Conservation (phyloP, 2,888 invertebrate genomes). For the Trilocha varians region DNA sequence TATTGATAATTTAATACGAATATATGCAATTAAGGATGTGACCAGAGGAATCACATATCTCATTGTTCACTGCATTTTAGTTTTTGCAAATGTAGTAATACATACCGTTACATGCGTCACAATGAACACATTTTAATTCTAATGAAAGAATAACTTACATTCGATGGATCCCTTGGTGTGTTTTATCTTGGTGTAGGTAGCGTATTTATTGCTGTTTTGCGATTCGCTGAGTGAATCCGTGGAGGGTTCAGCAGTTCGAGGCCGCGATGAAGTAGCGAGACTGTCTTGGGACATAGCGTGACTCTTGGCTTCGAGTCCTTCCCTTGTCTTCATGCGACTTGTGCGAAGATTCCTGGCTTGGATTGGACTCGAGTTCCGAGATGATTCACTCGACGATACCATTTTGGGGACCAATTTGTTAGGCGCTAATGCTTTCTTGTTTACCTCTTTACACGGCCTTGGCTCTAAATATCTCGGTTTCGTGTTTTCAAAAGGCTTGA, state of each 20-base stretch:
- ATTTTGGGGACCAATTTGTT: conserved; percentile 58
- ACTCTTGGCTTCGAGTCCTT: conserved; percentile 33
- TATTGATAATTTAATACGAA: too few relatives aligned
- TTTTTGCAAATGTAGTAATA: too few relatives aligned
- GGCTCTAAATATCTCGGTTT: conserved; percentile 79
- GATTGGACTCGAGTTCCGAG: conserved; percentile 79
- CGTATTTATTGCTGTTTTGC: conserved; percentile 48
- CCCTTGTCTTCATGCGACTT: conserved; percentile 37
- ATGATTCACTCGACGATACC: conserved; percentile 77
- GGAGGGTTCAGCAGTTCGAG: conserved; percentile 58
- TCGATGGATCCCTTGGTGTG: conserved; percentile 36
- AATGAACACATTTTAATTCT: neutral
- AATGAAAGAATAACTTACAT: conserved; percentile 31
- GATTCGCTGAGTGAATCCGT: conserved; percentile 61
- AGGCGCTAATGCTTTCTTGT: conserved; percentile 27
- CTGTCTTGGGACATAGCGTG: conserved; percentile 66
- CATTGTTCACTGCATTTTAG: too few relatives aligned
- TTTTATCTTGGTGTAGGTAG: conserved; percentile 51
- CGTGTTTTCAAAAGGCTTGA: conserved; percentile 33
- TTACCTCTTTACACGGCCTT: conserved; percentile 28
- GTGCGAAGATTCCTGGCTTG: conserved; percentile 47
- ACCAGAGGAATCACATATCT: too few relatives aligned
- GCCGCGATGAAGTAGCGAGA: conserved; percentile 54
- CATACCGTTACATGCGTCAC: neutral
- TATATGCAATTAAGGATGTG: too few relatives aligned